These are phyloP conservation scores for Rhabdornis inornatus DNA, from an alignment of 2,113 vertebrate species.

Conservation along the genomic window DNA sequence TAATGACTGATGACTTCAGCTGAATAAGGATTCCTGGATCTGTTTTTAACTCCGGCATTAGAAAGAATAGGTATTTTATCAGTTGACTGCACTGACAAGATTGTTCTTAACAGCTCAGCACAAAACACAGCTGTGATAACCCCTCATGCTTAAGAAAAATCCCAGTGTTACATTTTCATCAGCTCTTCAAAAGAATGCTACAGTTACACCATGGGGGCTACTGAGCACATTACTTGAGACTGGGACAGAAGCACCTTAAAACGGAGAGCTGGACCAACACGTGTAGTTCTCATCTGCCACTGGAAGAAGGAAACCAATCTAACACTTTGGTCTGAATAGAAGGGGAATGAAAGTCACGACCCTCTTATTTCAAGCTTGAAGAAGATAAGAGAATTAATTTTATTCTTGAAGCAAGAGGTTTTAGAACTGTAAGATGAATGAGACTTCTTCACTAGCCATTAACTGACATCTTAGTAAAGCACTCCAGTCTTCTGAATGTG, in stretches of 20 bases:
- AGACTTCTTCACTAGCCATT: not conserved
- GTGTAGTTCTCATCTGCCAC: fast-evolving
- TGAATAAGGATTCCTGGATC: not conserved
- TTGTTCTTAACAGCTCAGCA: not conserved
- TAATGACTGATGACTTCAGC: not conserved
- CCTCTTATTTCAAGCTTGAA: not conserved
- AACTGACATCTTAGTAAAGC: not conserved
- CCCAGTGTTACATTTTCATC: not conserved
- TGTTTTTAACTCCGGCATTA: not conserved
- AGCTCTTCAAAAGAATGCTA: not conserved
- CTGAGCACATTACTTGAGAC: not conserved
- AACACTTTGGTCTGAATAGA: not conserved
- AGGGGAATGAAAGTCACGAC: not conserved
- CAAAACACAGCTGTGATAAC: not conserved
- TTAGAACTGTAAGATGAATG: not conserved
- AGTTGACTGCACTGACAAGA: not conserved
- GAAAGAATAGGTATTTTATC: not conserved
- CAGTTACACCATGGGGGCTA: not conserved
- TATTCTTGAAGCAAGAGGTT: not conserved
- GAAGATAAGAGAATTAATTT: not conserved
- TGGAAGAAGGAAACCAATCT: not conserved
- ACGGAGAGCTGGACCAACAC: not conserved
- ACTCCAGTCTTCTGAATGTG: not conserved
- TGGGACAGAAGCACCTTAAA: not conserved
- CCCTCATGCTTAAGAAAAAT: not conserved